Evolutionary conservation across 2,113 vertebrate species (phyloP).

Genomic region (Tringa solitaria): DNA sequence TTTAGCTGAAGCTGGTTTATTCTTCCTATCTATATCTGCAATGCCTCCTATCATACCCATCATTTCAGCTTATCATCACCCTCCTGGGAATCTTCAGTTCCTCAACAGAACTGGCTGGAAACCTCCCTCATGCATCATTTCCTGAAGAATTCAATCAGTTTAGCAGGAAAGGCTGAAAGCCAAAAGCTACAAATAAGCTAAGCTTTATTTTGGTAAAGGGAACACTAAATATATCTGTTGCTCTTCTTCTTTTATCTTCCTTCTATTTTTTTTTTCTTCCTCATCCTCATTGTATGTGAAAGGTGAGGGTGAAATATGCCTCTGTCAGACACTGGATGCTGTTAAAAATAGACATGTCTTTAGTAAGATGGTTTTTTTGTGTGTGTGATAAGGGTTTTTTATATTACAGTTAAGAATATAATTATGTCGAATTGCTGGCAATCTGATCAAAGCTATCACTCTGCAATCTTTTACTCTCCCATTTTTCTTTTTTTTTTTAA

Average conservation of each 20-base stretch:
- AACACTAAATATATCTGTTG: not conserved
- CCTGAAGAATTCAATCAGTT: not conserved
- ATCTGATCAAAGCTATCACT: not conserved
- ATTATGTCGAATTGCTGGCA: not conserved
- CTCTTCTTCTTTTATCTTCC: not conserved
- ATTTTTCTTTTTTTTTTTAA: not conserved
- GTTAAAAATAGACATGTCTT: not conserved
- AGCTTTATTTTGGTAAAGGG: not conserved
- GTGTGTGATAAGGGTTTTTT: not conserved
- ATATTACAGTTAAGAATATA: not conserved
- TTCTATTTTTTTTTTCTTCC: not conserved
- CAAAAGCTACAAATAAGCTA: conserved; percentile 4
- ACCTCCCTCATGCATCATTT: not conserved
- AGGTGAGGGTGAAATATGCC: not conserved
- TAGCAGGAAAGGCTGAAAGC: not conserved
- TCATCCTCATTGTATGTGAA: not conserved
- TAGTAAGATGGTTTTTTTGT: not conserved
- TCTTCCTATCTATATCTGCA: not conserved
- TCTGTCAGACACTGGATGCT: not conserved
- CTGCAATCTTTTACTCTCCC: not conserved
- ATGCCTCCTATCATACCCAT: not conserved
- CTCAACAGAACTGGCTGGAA: not conserved
- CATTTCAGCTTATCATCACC: not conserved
- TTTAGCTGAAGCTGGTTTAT: not conserved
- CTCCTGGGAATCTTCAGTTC: conserved; percentile 18